These are phyloP conservation scores for Ptiloglossa arizonensis DNA, from an alignment of 1,140 invertebrate genomes.

Conservation along the genomic window DNA sequence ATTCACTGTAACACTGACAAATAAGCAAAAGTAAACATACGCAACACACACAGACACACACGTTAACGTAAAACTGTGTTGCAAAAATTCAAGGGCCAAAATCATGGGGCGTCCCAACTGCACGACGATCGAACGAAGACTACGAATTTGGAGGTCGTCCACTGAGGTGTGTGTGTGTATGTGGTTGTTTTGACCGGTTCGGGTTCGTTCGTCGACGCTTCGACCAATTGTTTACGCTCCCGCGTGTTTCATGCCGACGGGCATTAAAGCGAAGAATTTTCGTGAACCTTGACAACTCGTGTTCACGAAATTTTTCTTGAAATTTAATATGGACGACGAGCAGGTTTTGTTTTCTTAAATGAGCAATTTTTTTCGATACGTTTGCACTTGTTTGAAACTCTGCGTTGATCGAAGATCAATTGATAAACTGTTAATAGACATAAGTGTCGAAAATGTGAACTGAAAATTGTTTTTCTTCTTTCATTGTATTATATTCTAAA, in stretches of 20 bases:
- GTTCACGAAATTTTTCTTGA: too few relatives aligned
- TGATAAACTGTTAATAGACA: too few relatives aligned
- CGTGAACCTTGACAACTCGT: neutral
- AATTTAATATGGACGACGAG: too few relatives aligned
- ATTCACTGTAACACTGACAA: neutral
- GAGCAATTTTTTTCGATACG: too few relatives aligned
- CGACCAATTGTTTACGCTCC: neutral
- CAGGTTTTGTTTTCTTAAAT: too few relatives aligned
- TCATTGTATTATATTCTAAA: too few relatives aligned
- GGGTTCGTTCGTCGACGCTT: neutral
- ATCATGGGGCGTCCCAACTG: neutral
- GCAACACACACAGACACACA: neutral
- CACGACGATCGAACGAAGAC: neutral
- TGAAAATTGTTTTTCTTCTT: too few relatives aligned
- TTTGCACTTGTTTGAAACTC: too few relatives aligned
- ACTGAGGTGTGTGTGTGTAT: neutral
- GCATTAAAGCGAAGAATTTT: neutral
- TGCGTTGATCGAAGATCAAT: too few relatives aligned
- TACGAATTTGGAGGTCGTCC: slow-evolving; percentile 11
- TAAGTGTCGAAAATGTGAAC: too few relatives aligned
- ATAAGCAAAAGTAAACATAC: too few relatives aligned
- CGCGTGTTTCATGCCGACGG: neutral
- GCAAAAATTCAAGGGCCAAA: neutral
- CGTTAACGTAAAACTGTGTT: neutral
- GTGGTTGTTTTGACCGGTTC: neutral